phyloP scores from a whole-genome alignment of 2,113 vertebrate genomes.

The Channa maculata region DNA sequence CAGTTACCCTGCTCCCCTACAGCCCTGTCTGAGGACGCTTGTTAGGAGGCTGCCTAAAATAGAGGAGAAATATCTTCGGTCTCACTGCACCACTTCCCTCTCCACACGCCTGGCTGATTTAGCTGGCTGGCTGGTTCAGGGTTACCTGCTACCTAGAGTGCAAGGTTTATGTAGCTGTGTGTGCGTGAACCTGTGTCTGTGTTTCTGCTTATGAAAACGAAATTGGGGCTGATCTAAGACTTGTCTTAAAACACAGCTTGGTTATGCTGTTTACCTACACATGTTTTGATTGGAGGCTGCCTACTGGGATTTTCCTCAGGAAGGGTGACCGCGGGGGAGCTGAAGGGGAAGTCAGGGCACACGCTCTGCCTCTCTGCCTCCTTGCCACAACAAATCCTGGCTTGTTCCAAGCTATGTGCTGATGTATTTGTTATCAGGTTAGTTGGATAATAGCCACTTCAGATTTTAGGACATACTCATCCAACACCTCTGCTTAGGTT shows the following conservation, averaged over 20 bases:
- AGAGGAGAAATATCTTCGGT: conserved; percentile 75
- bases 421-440: conserved; percentile 27
- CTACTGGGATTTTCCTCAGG: conserved; percentile 45
- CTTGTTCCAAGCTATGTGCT: conserved; percentile 28
- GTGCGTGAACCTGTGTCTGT: conserved; percentile 14
- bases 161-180: conserved; percentile 34
- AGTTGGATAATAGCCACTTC: conserved; percentile 7
- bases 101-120: conserved; percentile 74
- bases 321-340: conserved; percentile 37
- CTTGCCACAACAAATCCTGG: conserved; percentile 37
- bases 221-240: conserved; percentile 42
- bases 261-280: conserved; percentile 57
- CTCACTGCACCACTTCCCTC: conserved; percentile 73
- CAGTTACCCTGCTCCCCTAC: conserved; percentile 73
- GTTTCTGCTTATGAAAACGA: conserved; percentile 30
- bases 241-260: conserved; percentile 36
- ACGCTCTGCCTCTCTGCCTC: conserved; percentile 20
- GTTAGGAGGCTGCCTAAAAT: conserved; percentile 80
- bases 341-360: conserved; percentile 42
- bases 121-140: conserved; percentile 57
- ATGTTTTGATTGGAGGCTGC: conserved; percentile 58
- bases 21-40: conserved; percentile 76
- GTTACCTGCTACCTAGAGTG: conserved; percentile 66
- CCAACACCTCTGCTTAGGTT: neutral
- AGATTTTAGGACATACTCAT: conserved; percentile 7